Conservation (phyloP, 2,113 vertebrate genomes). For the Pholis gunnellus region DNA sequence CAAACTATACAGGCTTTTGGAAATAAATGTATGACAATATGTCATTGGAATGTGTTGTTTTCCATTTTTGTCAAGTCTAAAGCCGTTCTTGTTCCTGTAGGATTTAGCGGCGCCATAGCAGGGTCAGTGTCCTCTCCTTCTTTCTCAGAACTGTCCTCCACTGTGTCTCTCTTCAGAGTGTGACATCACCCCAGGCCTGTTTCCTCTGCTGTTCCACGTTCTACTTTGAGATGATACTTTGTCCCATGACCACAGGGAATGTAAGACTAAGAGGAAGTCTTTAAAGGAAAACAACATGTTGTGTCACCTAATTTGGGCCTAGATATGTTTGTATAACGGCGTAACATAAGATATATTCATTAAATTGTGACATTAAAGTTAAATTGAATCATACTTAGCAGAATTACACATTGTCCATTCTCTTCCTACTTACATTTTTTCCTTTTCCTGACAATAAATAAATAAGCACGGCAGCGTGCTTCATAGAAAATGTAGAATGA, state of each 20-base stretch:
- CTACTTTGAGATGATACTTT: conserved; percentile 56
- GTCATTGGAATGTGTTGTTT: background rate
- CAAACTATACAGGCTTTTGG: background rate
- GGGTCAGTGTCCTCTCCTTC: conserved; percentile 14
- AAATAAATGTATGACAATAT: background rate
- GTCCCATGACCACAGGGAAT: conserved; percentile 43
- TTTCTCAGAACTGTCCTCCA: conserved; percentile 25
- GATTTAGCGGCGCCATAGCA: conserved; percentile 13
- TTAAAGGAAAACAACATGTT: conserved; percentile 9
- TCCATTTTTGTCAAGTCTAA: conserved; percentile 23
- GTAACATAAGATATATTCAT: background rate
- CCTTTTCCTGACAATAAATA: background rate
- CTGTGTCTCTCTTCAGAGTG: conserved; percentile 34
- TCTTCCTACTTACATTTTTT: background rate
- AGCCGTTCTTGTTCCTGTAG: conserved; percentile 12
- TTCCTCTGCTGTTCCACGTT: conserved; percentile 50
- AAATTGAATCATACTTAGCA: background rate
- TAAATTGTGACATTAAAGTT: background rate
- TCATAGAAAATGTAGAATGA: conserved; percentile 25
- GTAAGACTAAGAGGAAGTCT: conserved; percentile 31
- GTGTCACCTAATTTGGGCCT: conserved; percentile 47
- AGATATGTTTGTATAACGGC: background rate
- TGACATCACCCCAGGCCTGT: conserved; percentile 57
- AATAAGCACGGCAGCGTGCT: conserved; percentile 4
- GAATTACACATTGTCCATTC: background rate